Conservation (phyloP, 1,140 invertebrate species). For the Pissodes strobi region DNA sequence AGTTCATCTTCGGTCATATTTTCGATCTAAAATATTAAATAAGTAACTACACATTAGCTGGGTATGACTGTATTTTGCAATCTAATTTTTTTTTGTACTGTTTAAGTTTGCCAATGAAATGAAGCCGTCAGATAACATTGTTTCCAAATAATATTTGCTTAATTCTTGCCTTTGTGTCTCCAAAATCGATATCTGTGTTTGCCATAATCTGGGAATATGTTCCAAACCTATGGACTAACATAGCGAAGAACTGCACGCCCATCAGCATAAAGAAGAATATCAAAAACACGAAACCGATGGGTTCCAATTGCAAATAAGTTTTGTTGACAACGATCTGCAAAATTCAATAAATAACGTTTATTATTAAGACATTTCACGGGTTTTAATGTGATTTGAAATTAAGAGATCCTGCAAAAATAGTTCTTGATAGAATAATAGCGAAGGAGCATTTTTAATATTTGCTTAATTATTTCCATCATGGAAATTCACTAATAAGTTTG, state of each 20-base stretch:
- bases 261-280: constrained; percentile 73
- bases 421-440: too few relatives aligned
- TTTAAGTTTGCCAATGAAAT: too few relatives aligned
- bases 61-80: too few relatives aligned
- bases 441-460: too few relatives aligned
- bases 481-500: too few relatives aligned
- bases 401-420: too few relatives aligned
- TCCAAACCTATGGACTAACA: constrained; percentile 83
- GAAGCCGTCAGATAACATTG: too few relatives aligned
- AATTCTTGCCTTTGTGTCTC: constrained; percentile 43
- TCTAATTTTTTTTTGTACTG: too few relatives aligned
- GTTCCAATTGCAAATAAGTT: constrained; percentile 71
- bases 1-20: constrained; percentile 38
- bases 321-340: constrained; percentile 57
- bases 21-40: constrained; percentile 26
- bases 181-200: constrained; percentile 66
- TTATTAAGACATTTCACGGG: background rate
- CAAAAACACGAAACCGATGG: constrained; percentile 77
- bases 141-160: too few relatives aligned
- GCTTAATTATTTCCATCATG: too few relatives aligned
- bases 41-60: too few relatives aligned
- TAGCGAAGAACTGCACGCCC: constrained; percentile 79
- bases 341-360: background rate
- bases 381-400: too few relatives aligned
- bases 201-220: constrained; percentile 85